Evolutionary conservation across 1,140 invertebrate genomes (phyloP).

Genomic region (Trichomalopsis sarcophagae): DNA sequence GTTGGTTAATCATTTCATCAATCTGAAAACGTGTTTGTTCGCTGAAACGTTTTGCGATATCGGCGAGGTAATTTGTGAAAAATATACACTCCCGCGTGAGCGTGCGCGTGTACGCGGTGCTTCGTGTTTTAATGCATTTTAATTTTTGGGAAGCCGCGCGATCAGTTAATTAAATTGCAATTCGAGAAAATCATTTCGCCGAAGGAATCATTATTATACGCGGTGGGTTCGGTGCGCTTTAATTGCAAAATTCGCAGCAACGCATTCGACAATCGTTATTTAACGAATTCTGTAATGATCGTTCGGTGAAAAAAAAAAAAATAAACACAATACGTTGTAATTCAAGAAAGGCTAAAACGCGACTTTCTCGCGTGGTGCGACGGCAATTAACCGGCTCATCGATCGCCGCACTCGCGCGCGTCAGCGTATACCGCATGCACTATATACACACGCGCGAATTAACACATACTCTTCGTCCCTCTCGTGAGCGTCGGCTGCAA

Average conservation of each 20-base stretch:
- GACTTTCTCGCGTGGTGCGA: no score
- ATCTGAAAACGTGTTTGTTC: no score
- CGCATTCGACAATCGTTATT: background rate
- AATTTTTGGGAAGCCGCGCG: no score
- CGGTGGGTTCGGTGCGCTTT: background rate
- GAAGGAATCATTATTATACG: background rate
- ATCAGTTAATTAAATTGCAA: background rate
- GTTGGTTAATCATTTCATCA: no score
- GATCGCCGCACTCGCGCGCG: constrained; percentile 13
- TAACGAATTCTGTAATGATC: no score
- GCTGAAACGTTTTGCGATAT: background rate
- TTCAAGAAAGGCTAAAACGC: background rate
- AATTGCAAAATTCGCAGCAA: background rate
- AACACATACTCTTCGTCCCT: constrained; percentile 28
- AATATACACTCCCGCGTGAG: no score
- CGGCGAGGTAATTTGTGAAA: background rate
- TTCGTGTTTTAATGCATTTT: background rate
- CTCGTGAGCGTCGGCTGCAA: background rate
- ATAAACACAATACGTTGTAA: no score
- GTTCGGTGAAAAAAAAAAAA: no score
- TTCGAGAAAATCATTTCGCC: background rate
- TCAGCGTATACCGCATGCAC: background rate
- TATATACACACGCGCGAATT: constrained; percentile 27
- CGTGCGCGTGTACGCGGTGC: no score
- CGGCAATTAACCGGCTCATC: background rate